Percentiles rank a stretch among this genome's conserved stretches.
phyloP scores from a whole-genome alignment of 37 sponge, comb jelly and placozoan species.

The Dysidea cf. avara region DNA sequence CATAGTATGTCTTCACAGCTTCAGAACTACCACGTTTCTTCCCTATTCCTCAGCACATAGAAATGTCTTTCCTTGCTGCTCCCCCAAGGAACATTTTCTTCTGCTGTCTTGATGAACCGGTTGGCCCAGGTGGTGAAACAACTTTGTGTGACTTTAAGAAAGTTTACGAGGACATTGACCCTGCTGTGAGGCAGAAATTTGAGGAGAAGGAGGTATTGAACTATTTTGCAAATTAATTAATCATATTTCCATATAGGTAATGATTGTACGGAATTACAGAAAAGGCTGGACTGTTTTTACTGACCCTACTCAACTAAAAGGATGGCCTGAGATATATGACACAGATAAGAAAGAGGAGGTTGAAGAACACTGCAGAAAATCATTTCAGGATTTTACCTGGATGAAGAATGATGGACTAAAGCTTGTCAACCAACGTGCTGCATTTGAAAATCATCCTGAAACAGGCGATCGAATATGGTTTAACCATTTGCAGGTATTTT shows the following conservation, averaged over 20 bases:
- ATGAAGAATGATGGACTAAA: slow-evolving; percentile 17
- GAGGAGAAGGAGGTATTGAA: slow-evolving; percentile 62
- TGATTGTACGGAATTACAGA: slow-evolving; percentile 54
- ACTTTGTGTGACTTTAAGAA: slow-evolving; percentile 65
- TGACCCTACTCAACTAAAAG: slow-evolving; percentile 70
- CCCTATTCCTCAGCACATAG: slow-evolving; percentile 74
- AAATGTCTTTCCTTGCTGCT: slow-evolving; percentile 72
- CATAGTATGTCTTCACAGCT: slow-evolving; percentile 69
- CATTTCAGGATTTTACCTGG: slow-evolving; percentile 50
- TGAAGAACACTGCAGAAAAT: slow-evolving; percentile 46
- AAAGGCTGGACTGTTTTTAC: slow-evolving; percentile 21
- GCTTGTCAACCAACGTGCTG: slow-evolving; percentile 37
- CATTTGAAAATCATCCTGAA: slow-evolving; percentile 66
- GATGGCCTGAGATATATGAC: slow-evolving; percentile 70
- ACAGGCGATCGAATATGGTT: slow-evolving; percentile 82
- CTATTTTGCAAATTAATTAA: neutral
- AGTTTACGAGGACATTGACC: slow-evolving; percentile 67
- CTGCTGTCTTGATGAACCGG: slow-evolving; percentile 73
- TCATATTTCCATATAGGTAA: slow-evolving; percentile 28
- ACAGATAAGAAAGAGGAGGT: slow-evolving; percentile 50
- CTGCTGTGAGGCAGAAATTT: slow-evolving; percentile 44
- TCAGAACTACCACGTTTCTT: slow-evolving; percentile 66
- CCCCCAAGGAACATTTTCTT: slow-evolving; percentile 67
- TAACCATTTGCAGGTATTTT: slow-evolving; percentile 67
- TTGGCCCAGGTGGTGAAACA: slow-evolving; percentile 68